These are phyloP conservation scores for Drosophila carrolli DNA, from an alignment of 1,140 invertebrate genomes.

Conservation along the genomic window DNA sequence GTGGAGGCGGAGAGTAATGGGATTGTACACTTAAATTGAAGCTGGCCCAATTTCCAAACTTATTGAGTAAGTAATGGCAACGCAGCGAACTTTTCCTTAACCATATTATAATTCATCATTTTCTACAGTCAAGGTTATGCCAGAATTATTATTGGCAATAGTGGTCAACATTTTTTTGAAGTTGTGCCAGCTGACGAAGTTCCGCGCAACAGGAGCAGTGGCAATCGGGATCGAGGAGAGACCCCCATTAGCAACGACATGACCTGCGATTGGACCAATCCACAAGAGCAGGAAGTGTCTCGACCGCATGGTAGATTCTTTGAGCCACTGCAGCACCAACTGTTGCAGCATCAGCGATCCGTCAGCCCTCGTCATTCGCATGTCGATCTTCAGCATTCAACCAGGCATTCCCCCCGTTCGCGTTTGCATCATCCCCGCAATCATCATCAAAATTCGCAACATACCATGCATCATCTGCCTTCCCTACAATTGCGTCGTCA, in stretches of 20 bases:
- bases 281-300: background rate
- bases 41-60: slow-evolving; percentile 19
- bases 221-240: background rate
- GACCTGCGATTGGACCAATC: background rate
- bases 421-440: background rate
- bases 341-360: background rate
- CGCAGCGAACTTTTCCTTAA: slow-evolving; percentile 21
- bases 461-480: background rate
- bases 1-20: background rate
- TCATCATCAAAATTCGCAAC: too few relatives aligned
- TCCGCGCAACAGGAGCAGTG: background rate
- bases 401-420: background rate
- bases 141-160: slow-evolving; percentile 44
- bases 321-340: slow-evolving; percentile 2
- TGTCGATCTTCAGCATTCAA: too few relatives aligned
- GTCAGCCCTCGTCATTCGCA: background rate
- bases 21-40: background rate
- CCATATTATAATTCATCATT: background rate
- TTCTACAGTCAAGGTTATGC: slow-evolving; percentile 37
- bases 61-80: slow-evolving; percentile 46
- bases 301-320: slow-evolving; percentile 2
- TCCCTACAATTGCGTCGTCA: background rate
- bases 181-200: slow-evolving; percentile 28
- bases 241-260: background rate
- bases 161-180: slow-evolving; percentile 49